Base-by-base conservation (phyloP, 1,140 invertebrate genomes). In the Proctacanthus coquilletti region DNA sequence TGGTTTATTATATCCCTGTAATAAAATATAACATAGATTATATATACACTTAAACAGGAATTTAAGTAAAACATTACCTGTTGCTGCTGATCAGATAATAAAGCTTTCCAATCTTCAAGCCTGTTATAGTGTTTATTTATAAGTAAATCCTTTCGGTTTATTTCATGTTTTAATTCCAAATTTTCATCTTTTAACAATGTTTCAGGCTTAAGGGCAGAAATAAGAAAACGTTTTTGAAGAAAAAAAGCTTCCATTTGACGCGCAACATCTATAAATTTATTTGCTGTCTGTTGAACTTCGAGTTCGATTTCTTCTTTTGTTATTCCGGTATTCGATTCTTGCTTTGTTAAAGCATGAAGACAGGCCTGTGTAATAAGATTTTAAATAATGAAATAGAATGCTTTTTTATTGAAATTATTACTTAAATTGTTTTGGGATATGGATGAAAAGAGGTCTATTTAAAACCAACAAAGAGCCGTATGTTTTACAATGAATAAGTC, bases 231-330 rank as follows among this genome's bases (percentile, higher is more conserved):
- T 60, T 93, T 92, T 56, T 92, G 87, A 1, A 96, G 58, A 53
- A 96, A 96, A 58, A 89, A 93, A 2, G 83, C 83, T 61, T 96
- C 89, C 75, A 93, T 85, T 63, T 91, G 84, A 19, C 86, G 68
- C 1, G 87, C 88, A 20, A 87, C 65, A 59, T 95, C 89, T 21
- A 94, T 75, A 53, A 94, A 93, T 41, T 79, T 68, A 38, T 82
- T 63, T 25, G 82, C 74, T 13, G 77, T 77, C 62, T 87, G 77
- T 47, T 95, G 89, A 2, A 91, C 84, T 64, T 84, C 84, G 0
- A 78, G 70, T 38, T 76, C 73, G 9, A 83, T 77, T 57, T 88
- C 84, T 51, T 88, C 83, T 56, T 85, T 84, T 49, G 85, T 82
- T 41, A 77, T 76, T 44, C 63, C 70, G 32, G 68, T 69, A 54